A percentile compares a stretch with the other conserved stretches of the same genome.
Evolutionary conservation across 64 coral and sea anemone genomes (phyloP).

Genomic region (Pocillopora verrucosa): DNA sequence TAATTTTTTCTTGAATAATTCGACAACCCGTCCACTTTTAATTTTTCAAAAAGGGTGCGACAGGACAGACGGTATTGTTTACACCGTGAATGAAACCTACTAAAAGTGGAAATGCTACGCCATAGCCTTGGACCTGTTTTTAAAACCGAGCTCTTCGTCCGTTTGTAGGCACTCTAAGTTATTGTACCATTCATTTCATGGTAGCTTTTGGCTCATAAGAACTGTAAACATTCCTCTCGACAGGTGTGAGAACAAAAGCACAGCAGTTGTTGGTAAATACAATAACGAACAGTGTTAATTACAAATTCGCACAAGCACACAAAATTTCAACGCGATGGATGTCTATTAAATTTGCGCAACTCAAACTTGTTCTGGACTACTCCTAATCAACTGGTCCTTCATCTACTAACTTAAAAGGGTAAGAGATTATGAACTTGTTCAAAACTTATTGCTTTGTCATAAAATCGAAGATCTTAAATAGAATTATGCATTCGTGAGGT

Average conservation of each 20-base stretch:
- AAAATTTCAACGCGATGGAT: background rate
- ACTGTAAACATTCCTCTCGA: background rate
- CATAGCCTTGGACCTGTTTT: no score
- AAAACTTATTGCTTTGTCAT: no score
- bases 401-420: background rate
- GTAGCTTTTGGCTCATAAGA: background rate
- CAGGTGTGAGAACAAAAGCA: conserved; percentile 6
- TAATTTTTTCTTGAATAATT: background rate
- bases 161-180: background rate
- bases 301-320: background rate
- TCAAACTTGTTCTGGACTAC: background rate
- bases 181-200: background rate
- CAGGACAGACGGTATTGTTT: background rate
- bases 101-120: no score
- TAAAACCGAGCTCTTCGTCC: background rate
- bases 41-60: background rate
- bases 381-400: background rate
- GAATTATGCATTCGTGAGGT: no score
- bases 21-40: background rate
- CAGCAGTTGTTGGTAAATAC: conserved; percentile 3
- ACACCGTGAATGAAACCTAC: background rate
- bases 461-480: no score
- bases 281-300: background rate
- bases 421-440: background rate
- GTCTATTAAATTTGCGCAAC: background rate